A percentile compares a stretch with the other conserved stretches of the same genome.
These are phyloP conservation scores for Vireo griseus DNA, from an alignment of 2,797 vertebrate species.

Conservation along the genomic window DNA sequence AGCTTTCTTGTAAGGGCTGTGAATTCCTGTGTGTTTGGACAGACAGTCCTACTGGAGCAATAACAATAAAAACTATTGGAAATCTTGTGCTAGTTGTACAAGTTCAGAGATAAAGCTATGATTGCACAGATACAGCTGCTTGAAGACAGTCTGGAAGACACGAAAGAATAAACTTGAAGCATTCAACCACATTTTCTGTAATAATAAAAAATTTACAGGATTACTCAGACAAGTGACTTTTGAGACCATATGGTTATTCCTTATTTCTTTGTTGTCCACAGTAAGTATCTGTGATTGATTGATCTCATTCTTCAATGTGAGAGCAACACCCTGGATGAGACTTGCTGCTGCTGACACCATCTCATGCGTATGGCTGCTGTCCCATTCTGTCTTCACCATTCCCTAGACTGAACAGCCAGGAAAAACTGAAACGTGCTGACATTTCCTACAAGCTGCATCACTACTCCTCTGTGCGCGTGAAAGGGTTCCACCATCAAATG, in stretches of 20 bases:
- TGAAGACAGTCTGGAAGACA: background rate
- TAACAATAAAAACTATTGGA: background rate
- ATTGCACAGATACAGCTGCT: background rate
- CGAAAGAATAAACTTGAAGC: background rate
- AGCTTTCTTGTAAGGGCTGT: background rate
- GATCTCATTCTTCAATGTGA: background rate
- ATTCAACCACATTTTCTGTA: background rate
- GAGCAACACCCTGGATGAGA: background rate
- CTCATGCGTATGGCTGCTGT: background rate
- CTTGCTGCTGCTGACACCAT: background rate
- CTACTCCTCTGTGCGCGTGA: background rate
- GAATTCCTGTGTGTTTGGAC: background rate
- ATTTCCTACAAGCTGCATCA: slow-evolving; percentile 54
- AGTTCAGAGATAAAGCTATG: background rate
- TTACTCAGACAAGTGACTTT: background rate
- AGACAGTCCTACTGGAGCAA: background rate
- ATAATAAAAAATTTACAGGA: background rate
- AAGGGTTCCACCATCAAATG: slow-evolving; percentile 50
- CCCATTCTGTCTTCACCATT: slow-evolving; percentile 34
- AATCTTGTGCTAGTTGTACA: background rate
- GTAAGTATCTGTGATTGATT: background rate
- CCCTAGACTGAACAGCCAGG: slow-evolving; percentile 43
- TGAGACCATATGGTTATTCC: background rate
- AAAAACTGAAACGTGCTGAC: slow-evolving; percentile 61
- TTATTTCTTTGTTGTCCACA: background rate